These are phyloP conservation scores for Apogon hyalosoma DNA, from an alignment of 2,797 vertebrate species.

Conservation along the genomic window DNA sequence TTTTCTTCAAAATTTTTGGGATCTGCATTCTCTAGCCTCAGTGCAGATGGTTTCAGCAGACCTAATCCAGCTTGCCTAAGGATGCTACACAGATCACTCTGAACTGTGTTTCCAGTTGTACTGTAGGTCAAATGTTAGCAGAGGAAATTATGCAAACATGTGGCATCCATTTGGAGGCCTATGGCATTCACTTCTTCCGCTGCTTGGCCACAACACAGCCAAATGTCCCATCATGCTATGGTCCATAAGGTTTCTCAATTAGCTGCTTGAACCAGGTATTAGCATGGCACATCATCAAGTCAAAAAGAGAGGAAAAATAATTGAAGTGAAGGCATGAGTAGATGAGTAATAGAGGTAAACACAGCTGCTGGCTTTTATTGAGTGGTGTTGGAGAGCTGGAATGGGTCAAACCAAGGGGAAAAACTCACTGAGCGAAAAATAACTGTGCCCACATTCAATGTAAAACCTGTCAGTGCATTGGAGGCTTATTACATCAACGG, in stretches of 20 bases:
- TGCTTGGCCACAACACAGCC: constrained; percentile 49
- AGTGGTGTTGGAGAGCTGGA: constrained; percentile 66
- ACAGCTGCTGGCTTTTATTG: constrained; percentile 81
- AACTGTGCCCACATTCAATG: constrained; percentile 65
- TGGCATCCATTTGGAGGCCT: constrained; percentile 78
- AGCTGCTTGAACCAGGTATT: constrained; percentile 61
- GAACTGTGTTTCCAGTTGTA: constrained; percentile 73
- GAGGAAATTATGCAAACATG: constrained; percentile 81
- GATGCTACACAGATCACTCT: constrained; percentile 58
- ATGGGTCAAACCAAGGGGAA: constrained; percentile 69
- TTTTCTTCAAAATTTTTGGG: constrained; percentile 40
- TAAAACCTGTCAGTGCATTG: constrained; percentile 63
- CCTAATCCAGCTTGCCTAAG: constrained; percentile 20
- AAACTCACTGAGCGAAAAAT: constrained; percentile 64
- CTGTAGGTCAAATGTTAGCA: constrained; percentile 73
- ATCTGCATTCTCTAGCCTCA: constrained; percentile 28
- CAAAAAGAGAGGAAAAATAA: constrained; percentile 56
- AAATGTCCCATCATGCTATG: constrained; percentile 49
- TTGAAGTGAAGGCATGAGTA: constrained; percentile 64
- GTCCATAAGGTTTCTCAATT: constrained; percentile 58
- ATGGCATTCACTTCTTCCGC: constrained; percentile 59
- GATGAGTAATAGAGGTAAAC: constrained; percentile 80
- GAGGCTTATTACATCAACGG: background rate
- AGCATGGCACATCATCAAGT: constrained; percentile 37
- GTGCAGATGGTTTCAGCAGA: constrained; percentile 65